Base-by-base conservation (phyloP, 2,797 vertebrate species). In the Sebastes alutus region DNA sequence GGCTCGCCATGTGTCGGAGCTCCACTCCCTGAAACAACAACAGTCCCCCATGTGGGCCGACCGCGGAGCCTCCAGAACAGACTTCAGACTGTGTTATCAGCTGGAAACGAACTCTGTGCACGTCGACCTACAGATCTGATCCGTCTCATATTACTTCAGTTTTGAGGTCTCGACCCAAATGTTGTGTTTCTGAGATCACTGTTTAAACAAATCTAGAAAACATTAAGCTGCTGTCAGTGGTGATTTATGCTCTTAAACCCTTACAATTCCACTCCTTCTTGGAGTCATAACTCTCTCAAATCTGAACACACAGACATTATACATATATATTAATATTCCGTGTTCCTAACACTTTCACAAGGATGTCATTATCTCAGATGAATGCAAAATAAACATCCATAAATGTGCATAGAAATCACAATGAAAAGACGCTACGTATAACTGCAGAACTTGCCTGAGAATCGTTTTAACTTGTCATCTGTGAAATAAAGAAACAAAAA, bases 21-120 rank as follows among this genome's bases (percentile, higher is more conserved):
- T 80, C 80, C 83, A 72, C 72, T 75, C 79, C 59, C 75, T 59
- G 56, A 85, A 76, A 62, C 70, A 73, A 73, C 62, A 82, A 62
- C 75, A 56, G 65, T 4, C 58, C 68, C 66, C 58, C 54, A 60
- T 7, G 56, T 0, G 42, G 16, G 42, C 16, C 42, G 16, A 46
- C 42, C 42, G 42, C 7, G 5, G 6, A 27, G 46, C 52, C 49
- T 60, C 64, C 72, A 20, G 7, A 49, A 7, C 77, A 70, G 13
- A 79, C 54, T 6, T 49, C 58, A 46, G 29, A 2, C 66, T 22
- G 55, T n/a, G 30, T 77, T 58, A 76, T 72, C 63, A 18, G 74
- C 3, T 62, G 69, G 69, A 63, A 69, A 81, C 9, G 55, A 84
- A 77, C 49, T 62, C 7, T 25, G 33, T 60, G 23, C 63, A 60